phyloP scores from a whole-genome alignment of 2,113 vertebrate species.

The Collichthys lucidus region DNA sequence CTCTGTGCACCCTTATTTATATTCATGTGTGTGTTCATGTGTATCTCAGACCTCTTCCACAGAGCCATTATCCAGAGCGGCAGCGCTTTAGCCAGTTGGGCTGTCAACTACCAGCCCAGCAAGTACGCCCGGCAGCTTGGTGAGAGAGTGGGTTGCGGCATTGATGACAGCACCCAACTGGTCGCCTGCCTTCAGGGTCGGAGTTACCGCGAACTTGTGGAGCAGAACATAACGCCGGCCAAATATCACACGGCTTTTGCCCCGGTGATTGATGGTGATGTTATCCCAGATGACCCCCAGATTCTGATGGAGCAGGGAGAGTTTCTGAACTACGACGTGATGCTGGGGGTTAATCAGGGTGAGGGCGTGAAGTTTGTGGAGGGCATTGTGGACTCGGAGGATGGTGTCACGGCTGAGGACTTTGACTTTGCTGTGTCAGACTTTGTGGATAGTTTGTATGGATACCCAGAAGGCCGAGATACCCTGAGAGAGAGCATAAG shows the following conservation, averaged over 20 bases:
- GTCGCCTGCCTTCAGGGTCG: constrained; percentile 93
- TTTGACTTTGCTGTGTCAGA: constrained; percentile 96
- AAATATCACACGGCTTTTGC: constrained; percentile 98
- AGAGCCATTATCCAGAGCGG: constrained; percentile 99
- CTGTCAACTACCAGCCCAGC: constrained; percentile 98
- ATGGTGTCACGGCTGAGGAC: constrained; percentile 92
- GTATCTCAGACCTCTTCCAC: constrained; percentile 93
- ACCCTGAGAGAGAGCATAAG: constrained; percentile 94
- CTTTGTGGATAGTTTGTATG: constrained; percentile 96
- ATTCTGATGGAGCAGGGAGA: constrained; percentile 99
- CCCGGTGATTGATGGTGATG: constrained; percentile 97
- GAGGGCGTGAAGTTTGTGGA: constrained; percentile 97
- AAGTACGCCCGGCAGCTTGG: constrained; percentile 94
- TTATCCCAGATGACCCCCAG: constrained; percentile 98
- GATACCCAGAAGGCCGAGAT: constrained; percentile 93
- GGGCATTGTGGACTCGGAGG: constrained; percentile 93
- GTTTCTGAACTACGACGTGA: constrained; percentile 99
- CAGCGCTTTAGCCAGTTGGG: constrained; percentile 97
- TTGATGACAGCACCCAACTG: constrained; percentile 92
- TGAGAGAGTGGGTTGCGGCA: constrained; percentile 94
- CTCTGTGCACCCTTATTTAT: constrained; percentile 1
- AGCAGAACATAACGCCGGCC: constrained; percentile 92
- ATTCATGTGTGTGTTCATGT: constrained; percentile 42
- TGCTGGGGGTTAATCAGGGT: constrained; percentile 97
- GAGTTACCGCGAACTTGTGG: constrained; percentile 93